Evolutionary conservation across 2,888 invertebrate genomes (phyloP).

Genomic region (Bellardia pandia): DNA sequence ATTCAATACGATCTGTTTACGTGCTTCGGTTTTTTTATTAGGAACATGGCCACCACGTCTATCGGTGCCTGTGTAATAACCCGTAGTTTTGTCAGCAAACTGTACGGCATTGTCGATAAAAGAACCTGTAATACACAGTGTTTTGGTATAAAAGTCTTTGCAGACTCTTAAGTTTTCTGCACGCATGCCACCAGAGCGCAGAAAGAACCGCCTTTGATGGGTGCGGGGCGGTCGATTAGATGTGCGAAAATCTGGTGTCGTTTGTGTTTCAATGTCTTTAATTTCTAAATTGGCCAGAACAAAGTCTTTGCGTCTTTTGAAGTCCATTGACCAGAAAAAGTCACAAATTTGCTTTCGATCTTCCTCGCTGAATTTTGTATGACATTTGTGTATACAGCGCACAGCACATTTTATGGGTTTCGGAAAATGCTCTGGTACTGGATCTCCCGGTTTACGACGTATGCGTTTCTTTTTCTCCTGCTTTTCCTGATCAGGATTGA

Average conservation of each 20-base stretch:
- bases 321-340: conserved; percentile 72
- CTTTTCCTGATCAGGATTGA: neutral
- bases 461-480: neutral
- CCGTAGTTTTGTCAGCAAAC: conserved; percentile 71
- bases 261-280: conserved; percentile 51
- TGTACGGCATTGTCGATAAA: conserved; percentile 66
- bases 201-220: conserved; percentile 64
- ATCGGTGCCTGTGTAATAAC: conserved; percentile 69
- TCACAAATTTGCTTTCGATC: conserved; percentile 71
- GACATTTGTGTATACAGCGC: conserved; percentile 70
- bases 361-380: conserved; percentile 68
- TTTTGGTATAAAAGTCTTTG: conserved; percentile 66
- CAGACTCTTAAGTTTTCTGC: conserved; percentile 55
- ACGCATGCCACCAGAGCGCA: conserved; percentile 48
- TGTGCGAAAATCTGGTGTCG: conserved; percentile 65
- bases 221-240: conserved; percentile 64
- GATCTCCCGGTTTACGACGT: conserved; percentile 54
- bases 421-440: conserved; percentile 62
- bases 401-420: conserved; percentile 70
- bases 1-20: conserved; percentile 55
- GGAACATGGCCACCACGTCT: conserved; percentile 58
- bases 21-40: conserved; percentile 64
- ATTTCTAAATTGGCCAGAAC: conserved; percentile 69
- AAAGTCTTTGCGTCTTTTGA: conserved; percentile 73
- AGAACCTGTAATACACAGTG: conserved; percentile 63